A percentile compares a stretch with the other conserved stretches of the same genome.
Evolutionary conservation across 2,888 invertebrate genomes (phyloP).

Genomic region (Xestia rhomboidea): DNA sequence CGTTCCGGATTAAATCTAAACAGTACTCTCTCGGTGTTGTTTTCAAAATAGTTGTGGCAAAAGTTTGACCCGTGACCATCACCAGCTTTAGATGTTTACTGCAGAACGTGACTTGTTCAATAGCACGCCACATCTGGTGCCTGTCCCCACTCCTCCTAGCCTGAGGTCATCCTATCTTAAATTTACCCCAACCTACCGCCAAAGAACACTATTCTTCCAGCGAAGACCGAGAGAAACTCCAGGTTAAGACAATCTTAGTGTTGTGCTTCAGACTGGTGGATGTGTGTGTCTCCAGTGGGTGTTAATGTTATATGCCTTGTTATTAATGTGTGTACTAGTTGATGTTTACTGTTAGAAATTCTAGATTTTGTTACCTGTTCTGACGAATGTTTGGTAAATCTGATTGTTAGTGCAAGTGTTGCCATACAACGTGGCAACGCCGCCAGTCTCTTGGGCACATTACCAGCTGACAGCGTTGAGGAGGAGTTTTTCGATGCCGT

Average conservation of each 20-base stretch:
- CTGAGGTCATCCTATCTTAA: background rate
- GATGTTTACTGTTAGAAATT: background rate
- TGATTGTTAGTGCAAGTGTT: background rate
- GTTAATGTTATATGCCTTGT: background rate
- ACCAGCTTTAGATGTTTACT: background rate
- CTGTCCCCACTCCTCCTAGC: too few relatives aligned
- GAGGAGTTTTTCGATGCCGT: too few relatives aligned
- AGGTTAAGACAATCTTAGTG: constrained; percentile 6
- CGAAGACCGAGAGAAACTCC: background rate
- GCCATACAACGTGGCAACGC: too few relatives aligned
- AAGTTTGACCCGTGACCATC: background rate
- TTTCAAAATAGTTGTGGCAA: background rate
- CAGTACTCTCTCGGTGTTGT: background rate
- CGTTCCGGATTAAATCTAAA: background rate
- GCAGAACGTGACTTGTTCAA: background rate
- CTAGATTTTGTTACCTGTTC: background rate
- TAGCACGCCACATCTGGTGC: background rate
- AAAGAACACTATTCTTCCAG: background rate
- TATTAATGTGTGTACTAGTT: background rate
- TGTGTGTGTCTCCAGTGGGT: background rate
- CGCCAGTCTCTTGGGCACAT: too few relatives aligned
- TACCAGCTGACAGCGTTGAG: too few relatives aligned
- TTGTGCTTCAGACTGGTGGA: background rate
- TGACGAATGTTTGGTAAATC: background rate
- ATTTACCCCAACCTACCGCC: background rate